Evolutionary conservation across 2,113 vertebrate genomes (phyloP), one percentile per base, ranked within the genome.

Genomic region (Rhinolophus sinicus): DNA sequence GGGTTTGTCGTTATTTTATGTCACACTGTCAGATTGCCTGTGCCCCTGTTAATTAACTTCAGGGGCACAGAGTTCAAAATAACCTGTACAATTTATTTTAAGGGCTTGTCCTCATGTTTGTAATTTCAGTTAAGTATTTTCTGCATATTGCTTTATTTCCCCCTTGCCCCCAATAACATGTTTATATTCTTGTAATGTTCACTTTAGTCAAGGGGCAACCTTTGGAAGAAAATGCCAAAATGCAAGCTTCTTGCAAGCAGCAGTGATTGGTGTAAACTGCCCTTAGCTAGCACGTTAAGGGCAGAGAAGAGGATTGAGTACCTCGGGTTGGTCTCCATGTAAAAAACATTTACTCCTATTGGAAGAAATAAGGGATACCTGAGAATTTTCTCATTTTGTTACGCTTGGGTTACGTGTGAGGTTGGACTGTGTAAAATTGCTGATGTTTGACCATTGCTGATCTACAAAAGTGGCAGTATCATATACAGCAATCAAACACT

Each of bases 31-130:
- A 56, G 54, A 16, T 73, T 88, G 7, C 40, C 47, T 62, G 62
- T 88, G 56, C 38, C 52, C 97, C 96, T 96, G 70, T 72, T 80
- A 4, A 56, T 72, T 81, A 58, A 47, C n/a, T 78, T 92, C 47
- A 82, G 90, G 86, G 72, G 75, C 64, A 33, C 67, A 90, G 54
- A 81, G 58, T n/a, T 64, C 38, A 65, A 26, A 77, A 21, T 64
- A 2, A 12, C 56, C 52, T 88, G 10, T 78, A 69, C 16, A 64
- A 4, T 88, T 95, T 73, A 33, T 89, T 93, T 90, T 82, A 80
- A 94, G 93, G 85, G 21, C 75, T 91, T 94, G 58, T 87, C 84
- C 67, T 89, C 94, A 30, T 58, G 12, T 93, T 95, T 95, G 60
- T 90, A 50, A 92, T 94, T 89, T 90, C 72, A 56, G 50, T 94